Percentiles rank a stretch among this genome's conserved stretches.
phyloP scores from a whole-genome alignment of 92 coral and sea anemone genomes.

The Phenganax marumi region DNA sequence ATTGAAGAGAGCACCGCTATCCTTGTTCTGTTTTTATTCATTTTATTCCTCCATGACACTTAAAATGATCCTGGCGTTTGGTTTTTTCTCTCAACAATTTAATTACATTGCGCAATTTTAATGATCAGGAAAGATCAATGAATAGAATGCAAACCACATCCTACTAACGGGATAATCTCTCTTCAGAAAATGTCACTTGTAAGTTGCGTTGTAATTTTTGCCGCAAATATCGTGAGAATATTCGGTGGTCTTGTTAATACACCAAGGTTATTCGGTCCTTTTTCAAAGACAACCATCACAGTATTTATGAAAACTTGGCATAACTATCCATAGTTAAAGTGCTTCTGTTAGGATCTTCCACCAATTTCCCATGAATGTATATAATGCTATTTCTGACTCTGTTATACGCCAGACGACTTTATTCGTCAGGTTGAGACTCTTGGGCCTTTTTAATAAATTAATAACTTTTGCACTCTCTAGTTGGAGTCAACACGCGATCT shows the following conservation, averaged over 20 bases:
- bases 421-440: background rate
- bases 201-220: background rate
- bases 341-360: too few relatives aligned
- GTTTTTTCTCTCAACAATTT: background rate
- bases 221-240: background rate
- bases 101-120: background rate
- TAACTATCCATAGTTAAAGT: background rate
- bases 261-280: background rate
- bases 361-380: too few relatives aligned
- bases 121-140: slow-evolving; percentile 8
- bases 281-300: background rate
- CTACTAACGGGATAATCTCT: slow-evolving; percentile 4
- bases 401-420: too few relatives aligned
- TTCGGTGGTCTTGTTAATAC: background rate
- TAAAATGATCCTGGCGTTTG: too few relatives aligned
- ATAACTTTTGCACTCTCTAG: slow-evolving; percentile 51
- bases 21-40: background rate
- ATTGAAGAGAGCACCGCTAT: background rate
- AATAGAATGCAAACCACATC: background rate
- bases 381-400: too few relatives aligned
- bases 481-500: slow-evolving; percentile 81
- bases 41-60: background rate
- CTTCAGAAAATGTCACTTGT: background rate
- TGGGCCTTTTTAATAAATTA: background rate
- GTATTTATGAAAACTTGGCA: background rate